These are phyloP conservation scores for Dendrolimus pini DNA, from an alignment of 2,888 invertebrate species.

Conservation along the genomic window DNA sequence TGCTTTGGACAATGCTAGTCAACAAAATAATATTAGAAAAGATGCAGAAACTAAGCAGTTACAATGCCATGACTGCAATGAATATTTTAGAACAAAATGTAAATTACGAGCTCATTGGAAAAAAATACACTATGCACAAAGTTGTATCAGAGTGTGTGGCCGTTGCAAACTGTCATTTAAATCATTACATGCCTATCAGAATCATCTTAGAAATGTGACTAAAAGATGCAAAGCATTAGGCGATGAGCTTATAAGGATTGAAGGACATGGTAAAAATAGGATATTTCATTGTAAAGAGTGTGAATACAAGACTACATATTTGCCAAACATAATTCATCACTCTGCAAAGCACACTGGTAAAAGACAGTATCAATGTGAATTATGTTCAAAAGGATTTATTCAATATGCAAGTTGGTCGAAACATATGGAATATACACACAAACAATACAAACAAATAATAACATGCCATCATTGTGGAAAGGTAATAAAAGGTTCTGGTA, in stretches of 20 bases:
- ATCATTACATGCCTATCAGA: background rate
- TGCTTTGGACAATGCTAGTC: background rate
- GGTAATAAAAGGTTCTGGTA: background rate
- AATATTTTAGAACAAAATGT: background rate
- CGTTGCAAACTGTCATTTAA: background rate
- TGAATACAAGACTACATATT: background rate
- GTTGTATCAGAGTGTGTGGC: background rate
- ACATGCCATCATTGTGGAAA: background rate
- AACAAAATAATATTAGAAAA: background rate
- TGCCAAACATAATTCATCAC: background rate
- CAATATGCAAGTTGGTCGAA: background rate
- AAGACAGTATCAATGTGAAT: background rate
- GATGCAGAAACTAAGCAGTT: background rate
- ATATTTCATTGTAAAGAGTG: background rate
- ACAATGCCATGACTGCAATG: background rate
- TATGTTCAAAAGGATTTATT: background rate
- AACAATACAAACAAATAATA: background rate
- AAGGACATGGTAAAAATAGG: background rate
- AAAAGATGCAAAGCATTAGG: background rate
- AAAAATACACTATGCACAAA: background rate
- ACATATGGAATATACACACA: background rate
- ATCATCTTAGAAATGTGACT: background rate
- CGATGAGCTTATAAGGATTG: background rate
- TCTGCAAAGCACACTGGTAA: background rate
- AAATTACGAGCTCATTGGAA: background rate